Conservation (phyloP, 2,797 vertebrate genomes). For the Myiotriccus ornatus region DNA sequence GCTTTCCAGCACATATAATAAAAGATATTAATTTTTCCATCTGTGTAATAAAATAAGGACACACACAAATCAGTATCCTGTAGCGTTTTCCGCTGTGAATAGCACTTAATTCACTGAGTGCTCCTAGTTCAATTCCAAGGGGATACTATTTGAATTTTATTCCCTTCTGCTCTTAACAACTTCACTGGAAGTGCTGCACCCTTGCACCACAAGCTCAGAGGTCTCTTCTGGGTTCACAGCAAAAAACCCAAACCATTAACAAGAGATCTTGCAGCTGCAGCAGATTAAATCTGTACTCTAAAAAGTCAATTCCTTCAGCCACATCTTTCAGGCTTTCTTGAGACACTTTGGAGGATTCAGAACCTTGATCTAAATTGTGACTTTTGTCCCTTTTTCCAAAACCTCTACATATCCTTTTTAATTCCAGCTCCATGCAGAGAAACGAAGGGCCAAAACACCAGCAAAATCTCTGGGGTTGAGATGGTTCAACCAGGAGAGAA, state of each 20-base stretch:
- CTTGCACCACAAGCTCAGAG: neutral
- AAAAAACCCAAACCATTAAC: neutral
- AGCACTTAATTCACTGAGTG: neutral
- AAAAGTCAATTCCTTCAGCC: neutral
- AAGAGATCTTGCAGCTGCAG: neutral
- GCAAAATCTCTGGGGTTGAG: neutral
- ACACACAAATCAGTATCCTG: neutral
- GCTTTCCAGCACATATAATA: neutral
- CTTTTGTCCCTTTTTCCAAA: neutral
- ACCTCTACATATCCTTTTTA: neutral
- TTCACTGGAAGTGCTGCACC: neutral
- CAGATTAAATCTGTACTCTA: neutral
- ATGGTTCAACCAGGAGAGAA: neutral
- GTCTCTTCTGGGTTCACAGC: fast-evolving
- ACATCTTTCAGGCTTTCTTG: neutral
- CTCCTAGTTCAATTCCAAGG: neutral
- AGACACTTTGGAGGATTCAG: neutral
- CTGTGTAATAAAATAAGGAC: neutral
- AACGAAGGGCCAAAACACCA: neutral
- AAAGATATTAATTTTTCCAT: neutral
- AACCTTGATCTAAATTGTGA: neutral
- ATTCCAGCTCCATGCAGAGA: neutral
- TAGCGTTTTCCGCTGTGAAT: neutral
- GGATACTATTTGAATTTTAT: neutral
- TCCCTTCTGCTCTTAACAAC: neutral